Evolutionary conservation across 2,888 invertebrate species (phyloP), one percentile per base, ranked within the genome.

Genomic region (Eustalomyia histrio): DNA sequence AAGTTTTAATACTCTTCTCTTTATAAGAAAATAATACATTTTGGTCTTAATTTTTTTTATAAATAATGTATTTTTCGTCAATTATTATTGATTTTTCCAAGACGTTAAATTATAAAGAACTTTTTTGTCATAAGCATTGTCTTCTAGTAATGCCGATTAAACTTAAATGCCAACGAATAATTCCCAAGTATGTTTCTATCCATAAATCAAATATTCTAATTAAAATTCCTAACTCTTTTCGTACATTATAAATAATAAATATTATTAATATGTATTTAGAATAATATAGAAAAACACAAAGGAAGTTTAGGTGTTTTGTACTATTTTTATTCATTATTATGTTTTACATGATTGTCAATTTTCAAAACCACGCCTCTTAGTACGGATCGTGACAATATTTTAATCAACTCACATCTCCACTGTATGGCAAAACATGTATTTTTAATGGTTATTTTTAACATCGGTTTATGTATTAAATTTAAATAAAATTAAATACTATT

Each of bases 331-430:
- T 53, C 12, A 9, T 58, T 52, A 8, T 21, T 29, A 68, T 29
- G 10, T 29, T 12, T 47, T 24, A 64, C 24, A 17, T 21, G 57
- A 18, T 57, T 63, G 29, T 60, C 55, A 60, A 65, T 69, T 69
- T 57, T 35, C 43, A 21, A 43, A 72, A 47, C 65, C 72, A 47
- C 80, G 58, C 72, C 72, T 68, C 58, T 52, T 16, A n/a, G 14
- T 58, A 53, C 53, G 17, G 35, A 64, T 80, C 80, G 80, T 80
- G 80, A 80, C 80, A 69, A 80, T 73, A 80, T 80, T 80, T 76
- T 68, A 76, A 80, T 76, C 80, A 18, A 33, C 52, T 76, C 39
- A 60, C 43, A 80, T 80, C 72, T 58, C 50, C n/a, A 57, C 52
- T 50, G 16, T 1, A 39, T 16, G 9, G 33, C 16, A 29, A 12